These are phyloP conservation scores for Alviniconcha strummeri DNA, from an alignment of 2,888 invertebrate genomes.

Conservation along the genomic window DNA sequence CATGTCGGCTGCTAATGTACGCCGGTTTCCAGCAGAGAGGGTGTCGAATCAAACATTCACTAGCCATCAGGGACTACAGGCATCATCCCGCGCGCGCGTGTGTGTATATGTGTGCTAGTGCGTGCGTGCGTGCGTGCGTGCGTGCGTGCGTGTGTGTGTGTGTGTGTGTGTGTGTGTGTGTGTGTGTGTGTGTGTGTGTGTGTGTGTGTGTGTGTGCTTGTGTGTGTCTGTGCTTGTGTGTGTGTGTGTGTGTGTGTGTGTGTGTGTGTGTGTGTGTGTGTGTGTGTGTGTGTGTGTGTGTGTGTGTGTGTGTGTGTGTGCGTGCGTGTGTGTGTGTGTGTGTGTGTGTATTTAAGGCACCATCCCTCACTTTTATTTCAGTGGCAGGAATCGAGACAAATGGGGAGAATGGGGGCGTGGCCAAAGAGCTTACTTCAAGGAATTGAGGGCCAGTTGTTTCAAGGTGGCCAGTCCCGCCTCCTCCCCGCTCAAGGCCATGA, in stretches of 20 bases:
- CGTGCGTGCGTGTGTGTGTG: background rate
- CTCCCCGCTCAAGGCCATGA: constrained; percentile 65
- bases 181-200: constrained; percentile 27
- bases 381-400: background rate
- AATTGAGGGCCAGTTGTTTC: constrained; percentile 23
- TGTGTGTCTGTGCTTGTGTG: background rate
- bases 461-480: constrained; percentile 60
- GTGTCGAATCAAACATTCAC: background rate
- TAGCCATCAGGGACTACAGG: no score
- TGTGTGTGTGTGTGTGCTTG: background rate
- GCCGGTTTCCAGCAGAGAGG: background rate
- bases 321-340: background rate
- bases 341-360: background rate
- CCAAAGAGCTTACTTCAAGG: background rate
- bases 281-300: constrained; percentile 20
- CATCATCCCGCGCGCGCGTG: background rate
- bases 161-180: constrained; percentile 10
- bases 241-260: background rate
- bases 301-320: constrained; percentile 22
- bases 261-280: constrained; percentile 1
- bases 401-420: background rate
- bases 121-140: background rate
- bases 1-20: no score
- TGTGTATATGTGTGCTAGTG: background rate
- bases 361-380: background rate